Percentiles rank a stretch among this genome's conserved stretches.
Evolutionary conservation across 2,797 vertebrate species (phyloP).

Genomic region (Pipistrellus pipistrellus): DNA sequence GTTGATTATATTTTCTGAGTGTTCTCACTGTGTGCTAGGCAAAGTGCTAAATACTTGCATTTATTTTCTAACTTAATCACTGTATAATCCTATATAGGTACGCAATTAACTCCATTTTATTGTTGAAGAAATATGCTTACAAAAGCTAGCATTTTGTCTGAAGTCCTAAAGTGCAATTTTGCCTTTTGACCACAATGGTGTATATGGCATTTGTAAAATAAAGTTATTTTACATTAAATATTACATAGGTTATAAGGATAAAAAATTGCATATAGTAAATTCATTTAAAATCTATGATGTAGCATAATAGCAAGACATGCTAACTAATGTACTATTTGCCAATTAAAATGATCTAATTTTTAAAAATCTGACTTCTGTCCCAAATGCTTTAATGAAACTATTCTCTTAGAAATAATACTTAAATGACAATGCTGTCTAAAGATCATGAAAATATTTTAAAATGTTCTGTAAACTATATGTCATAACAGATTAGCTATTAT

Average conservation of each 20-base stretch:
- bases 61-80: slow-evolving; percentile 48
- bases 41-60: background rate
- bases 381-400: background rate
- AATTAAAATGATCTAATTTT: background rate
- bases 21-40: background rate
- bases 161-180: background rate
- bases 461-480: background rate
- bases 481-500: background rate
- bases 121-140: background rate
- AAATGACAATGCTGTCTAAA: background rate
- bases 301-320: background rate
- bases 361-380: background rate
- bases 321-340: background rate
- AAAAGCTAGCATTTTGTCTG: background rate
- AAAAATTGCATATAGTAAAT: background rate
- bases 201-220: background rate
- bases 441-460: background rate
- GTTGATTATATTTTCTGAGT: slow-evolving; percentile 4
- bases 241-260: background rate
- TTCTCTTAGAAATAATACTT: background rate
- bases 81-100: background rate
- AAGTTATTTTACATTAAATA: background rate
- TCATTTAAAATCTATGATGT: slow-evolving; percentile 23
- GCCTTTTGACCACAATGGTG: background rate
- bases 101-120: background rate